Percentiles rank a stretch among this genome's conserved stretches.
Evolutionary conservation across 2,797 vertebrate genomes (phyloP).

Genomic region (Poeciliopsis turneri): DNA sequence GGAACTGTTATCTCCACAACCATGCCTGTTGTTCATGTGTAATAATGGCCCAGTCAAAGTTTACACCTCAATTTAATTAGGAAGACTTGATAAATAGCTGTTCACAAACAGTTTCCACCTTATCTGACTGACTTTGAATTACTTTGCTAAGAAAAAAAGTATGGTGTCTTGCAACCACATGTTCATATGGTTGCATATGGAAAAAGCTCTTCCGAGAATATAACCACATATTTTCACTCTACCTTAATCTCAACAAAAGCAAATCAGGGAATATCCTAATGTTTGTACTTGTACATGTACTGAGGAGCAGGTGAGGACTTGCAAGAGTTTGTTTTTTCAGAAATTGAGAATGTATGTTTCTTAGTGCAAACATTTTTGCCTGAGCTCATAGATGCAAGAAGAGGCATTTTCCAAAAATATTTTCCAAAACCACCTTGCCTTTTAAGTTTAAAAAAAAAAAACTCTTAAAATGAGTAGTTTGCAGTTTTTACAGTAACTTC

Average conservation of each 20-base stretch:
- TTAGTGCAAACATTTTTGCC: constrained; percentile 21
- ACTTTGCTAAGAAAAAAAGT: neutral
- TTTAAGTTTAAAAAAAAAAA: constrained; percentile 42
- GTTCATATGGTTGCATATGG: too few relatives aligned
- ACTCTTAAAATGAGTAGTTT: constrained; percentile 21
- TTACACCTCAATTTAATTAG: too few relatives aligned
- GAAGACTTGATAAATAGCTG: too few relatives aligned
- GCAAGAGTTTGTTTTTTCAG: constrained; percentile 27
- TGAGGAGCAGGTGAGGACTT: constrained; percentile 48
- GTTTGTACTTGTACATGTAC: constrained; percentile 41
- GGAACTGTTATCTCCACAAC: constrained; percentile 44
- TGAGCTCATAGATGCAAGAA: constrained; percentile 31
- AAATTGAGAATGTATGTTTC: constrained; percentile 42
- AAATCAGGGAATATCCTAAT: constrained; percentile 15
- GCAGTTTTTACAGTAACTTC: constrained; percentile 17
- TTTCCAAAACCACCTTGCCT: constrained; percentile 30
- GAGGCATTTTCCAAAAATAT: constrained; percentile 8
- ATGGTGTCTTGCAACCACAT: too few relatives aligned
- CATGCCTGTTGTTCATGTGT: constrained; percentile 2
- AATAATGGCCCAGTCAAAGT: too few relatives aligned
- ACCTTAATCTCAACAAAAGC: constrained; percentile 20
- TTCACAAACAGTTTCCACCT: too few relatives aligned
- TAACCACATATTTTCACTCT: constrained; percentile 11
- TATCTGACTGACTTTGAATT: neutral
- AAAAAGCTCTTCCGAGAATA: neutral